These are phyloP conservation scores for Electrona antarctica DNA, from an alignment of 2,113 vertebrate species.

Conservation along the genomic window DNA sequence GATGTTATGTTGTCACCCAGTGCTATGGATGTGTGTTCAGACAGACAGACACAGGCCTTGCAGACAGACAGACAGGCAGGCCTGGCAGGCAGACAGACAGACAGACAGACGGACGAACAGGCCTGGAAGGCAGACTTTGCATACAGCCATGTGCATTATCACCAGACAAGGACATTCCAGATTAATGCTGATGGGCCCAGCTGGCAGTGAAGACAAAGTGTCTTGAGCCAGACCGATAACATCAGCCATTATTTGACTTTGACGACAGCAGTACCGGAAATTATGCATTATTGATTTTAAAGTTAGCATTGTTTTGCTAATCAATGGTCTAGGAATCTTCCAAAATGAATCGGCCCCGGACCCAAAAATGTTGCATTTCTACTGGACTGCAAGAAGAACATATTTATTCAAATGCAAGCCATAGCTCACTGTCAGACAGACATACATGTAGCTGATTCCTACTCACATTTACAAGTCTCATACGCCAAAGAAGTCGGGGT, in stretches of 20 bases:
- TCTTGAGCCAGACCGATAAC: neutral
- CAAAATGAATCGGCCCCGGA: too few species aligned
- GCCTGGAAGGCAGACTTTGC: slow-evolving; percentile 9
- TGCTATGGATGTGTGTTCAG: slow-evolving; percentile 2
- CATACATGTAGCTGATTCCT: neutral
- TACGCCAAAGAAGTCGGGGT: neutral
- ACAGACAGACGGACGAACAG: slow-evolving; percentile 9
- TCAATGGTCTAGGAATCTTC: too few species aligned
- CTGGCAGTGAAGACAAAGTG: neutral
- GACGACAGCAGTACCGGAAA: too few species aligned
- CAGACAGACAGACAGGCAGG: too few species aligned
- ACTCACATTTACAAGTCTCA: neutral
- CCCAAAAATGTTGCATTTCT: too few species aligned
- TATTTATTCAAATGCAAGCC: neutral
- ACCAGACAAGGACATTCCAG: slow-evolving; percentile 12
- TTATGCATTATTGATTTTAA: too few species aligned
- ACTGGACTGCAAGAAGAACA: neutral
- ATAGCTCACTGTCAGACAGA: neutral
- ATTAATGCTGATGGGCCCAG: neutral
- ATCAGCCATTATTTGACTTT: too few species aligned
- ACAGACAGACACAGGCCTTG: too few species aligned
- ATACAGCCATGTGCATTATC: slow-evolving; percentile 20
- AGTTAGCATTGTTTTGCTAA: too few species aligned
- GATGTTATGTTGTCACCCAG: slow-evolving; percentile 33
- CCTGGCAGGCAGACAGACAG: too few species aligned